Evolutionary conservation across 37 sponge, comb jelly and placozoan species (phyloP), one percentile per base, ranked within the genome.

Genomic region (Dysidea cf. avara): DNA sequence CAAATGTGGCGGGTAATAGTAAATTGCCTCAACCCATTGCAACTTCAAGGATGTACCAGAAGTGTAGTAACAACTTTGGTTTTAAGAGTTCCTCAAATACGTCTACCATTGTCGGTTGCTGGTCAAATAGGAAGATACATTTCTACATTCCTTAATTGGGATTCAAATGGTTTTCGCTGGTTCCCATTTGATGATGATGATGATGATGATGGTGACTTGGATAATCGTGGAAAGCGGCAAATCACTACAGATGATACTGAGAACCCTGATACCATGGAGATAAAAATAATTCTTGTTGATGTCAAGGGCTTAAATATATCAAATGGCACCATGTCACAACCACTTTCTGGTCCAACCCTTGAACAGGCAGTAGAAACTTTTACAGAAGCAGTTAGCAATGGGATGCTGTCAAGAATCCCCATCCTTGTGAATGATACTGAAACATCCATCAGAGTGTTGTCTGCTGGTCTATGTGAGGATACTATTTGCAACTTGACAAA

Each of bases 1-100:
- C 83, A 81, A 33, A 74, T 81, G 74, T 25, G 61, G 22, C 2
- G 2, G 22, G 68, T 81, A 16, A 63, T 72, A 29, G 36, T 3
- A 53, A 31, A 66, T 12, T 81, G 83, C 51, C 59, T 47, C 7
- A n/a, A 0, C 21, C 25, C 25, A 17, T 22, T 48, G 26, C 49
- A 28, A 17, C 7, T 14, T 32, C 28, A 5, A 22, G 70, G 56
- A 21, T 56, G 60, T 26, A 25, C 25, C 21, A 24, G 14, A 28
- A 61, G 11, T 6, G 5, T n/a, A 29, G 31, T 48, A 9, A 34
- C 64, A 40, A 43, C 46, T 12, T 9, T 43, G 46, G 46, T 12
- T 12, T 12, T 43, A 12, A 9, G 7, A 12, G 46, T 43, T 5
- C 46, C 46, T 9, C 9, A 43, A 12, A 43, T 43, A 5, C 46